phyloP scores from a whole-genome alignment of 2,888 invertebrate species.

The Trachelus stipa region DNA sequence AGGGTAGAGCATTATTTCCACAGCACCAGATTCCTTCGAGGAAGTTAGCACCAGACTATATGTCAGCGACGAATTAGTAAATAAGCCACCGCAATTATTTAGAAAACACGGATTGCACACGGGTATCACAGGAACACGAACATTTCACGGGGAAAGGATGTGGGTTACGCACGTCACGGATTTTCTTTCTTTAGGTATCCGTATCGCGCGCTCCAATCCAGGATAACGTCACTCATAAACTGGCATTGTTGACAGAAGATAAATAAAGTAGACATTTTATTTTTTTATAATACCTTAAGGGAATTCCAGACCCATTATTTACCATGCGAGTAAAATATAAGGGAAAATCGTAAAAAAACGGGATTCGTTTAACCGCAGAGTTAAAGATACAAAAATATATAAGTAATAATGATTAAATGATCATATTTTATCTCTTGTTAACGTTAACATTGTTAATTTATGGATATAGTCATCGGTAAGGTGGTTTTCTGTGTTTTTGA shows the following conservation, averaged over 20 bases:
- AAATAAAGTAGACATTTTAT: not conserved
- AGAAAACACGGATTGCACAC: not conserved
- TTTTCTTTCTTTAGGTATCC: conserved; percentile 36
- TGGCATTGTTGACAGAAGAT: too few species aligned
- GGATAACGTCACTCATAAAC: too few species aligned
- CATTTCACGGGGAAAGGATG: conserved; percentile 36
- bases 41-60: conserved; percentile 1
- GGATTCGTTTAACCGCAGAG: not conserved
- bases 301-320: too few species aligned
- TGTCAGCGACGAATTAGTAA: not conserved
- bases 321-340: not conserved
- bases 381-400: not conserved
- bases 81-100: not conserved
- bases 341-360: not conserved
- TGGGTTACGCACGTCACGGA: conserved; percentile 58
- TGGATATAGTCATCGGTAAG: not conserved
- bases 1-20: conserved; percentile 47
- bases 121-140: conserved; percentile 30
- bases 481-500: not conserved
- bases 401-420: not conserved
- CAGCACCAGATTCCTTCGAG: conserved; percentile 15
- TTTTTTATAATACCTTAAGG: too few species aligned
- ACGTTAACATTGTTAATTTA: not conserved
- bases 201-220: not conserved
- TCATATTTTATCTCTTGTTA: not conserved